These are phyloP conservation scores for Dreissena rostriformis DNA, from an alignment of 1,140 invertebrate genomes.

Conservation along the genomic window DNA sequence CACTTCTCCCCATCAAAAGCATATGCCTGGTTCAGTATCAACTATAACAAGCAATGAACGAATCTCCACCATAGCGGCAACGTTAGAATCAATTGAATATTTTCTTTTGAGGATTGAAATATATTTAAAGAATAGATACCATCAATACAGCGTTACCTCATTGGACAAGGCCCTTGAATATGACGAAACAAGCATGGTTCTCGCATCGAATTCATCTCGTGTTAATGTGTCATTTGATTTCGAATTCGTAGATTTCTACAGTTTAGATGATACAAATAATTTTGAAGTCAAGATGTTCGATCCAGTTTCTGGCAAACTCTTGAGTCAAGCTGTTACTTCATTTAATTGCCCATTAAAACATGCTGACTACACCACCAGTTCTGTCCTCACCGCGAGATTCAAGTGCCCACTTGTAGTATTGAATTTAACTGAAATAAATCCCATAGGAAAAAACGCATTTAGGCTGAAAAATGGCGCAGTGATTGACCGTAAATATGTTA, in stretches of 20 bases:
- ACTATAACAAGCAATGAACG: no score
- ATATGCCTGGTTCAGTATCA: background rate
- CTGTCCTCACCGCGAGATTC: background rate
- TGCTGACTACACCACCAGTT: background rate
- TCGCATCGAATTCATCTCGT: background rate
- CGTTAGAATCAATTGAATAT: background rate
- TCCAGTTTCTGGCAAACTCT: background rate
- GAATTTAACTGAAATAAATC: background rate
- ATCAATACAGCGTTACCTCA: background rate
- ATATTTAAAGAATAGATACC: background rate
- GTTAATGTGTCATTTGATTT: background rate
- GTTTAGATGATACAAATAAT: background rate
- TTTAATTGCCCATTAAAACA: background rate
- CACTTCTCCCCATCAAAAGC: background rate
- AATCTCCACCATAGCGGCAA: background rate
- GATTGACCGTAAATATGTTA: background rate
- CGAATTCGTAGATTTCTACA: background rate
- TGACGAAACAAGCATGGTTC: background rate
- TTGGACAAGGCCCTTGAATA: background rate
- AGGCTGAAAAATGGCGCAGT: background rate
- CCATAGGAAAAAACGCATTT: background rate
- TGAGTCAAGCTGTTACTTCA: background rate
- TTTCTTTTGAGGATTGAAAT: no score
- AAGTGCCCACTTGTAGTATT: background rate
- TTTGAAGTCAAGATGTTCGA: background rate